Evolutionary conservation across 2,797 vertebrate genomes (phyloP), one percentile per base, ranked within the genome.

Genomic region (Hydrolagus colliei): DNA sequence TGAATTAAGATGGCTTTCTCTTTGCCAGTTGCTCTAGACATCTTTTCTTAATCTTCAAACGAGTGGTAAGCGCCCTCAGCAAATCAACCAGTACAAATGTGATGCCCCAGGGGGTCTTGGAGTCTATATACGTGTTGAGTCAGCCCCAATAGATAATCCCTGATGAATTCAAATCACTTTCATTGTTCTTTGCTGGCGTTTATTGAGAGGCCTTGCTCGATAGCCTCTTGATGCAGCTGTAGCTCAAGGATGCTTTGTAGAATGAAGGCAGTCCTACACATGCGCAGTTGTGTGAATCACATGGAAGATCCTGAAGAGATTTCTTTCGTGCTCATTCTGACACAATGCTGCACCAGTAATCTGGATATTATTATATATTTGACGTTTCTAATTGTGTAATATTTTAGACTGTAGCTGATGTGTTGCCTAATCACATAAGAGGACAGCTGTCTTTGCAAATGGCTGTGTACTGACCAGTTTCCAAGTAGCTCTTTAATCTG

Each of bases 381-480:
- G 16, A 20, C 6, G 5, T 20, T 71, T 20, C 0, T 18, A 76
- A 20, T 76, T 6, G n/a, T 77, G 11, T 77, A 61, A 77, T 20
- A 11, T 20, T n/a, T 61, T 77, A 59, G 20, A 77, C 52, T 10
- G 59, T n/a, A 59, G 2, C 20, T 61, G 52, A 77, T 77, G 75
- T 61, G 16, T 16, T 76, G n/a, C 6, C 14, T 59, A 77, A 61
- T n/a, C 75, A 61, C 41, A 52, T 0, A 77, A 61, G 75, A 20
- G 41, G 41, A 52, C 52, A 41, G 14, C 35, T 20, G 41, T 16
- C 14, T 41, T 76, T 76, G 52, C 41, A 52, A 41, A 18, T 76
- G 18, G 75, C 52, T 77, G 75, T 77, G 75, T 77, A 76, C 9
- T 76, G 75, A 59, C 41, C n/a, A 77, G n/a, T 61, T 61, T 61